phyloP scores from a whole-genome alignment of 1,140 invertebrate genomes.

The Panulirus ornatus region DNA sequence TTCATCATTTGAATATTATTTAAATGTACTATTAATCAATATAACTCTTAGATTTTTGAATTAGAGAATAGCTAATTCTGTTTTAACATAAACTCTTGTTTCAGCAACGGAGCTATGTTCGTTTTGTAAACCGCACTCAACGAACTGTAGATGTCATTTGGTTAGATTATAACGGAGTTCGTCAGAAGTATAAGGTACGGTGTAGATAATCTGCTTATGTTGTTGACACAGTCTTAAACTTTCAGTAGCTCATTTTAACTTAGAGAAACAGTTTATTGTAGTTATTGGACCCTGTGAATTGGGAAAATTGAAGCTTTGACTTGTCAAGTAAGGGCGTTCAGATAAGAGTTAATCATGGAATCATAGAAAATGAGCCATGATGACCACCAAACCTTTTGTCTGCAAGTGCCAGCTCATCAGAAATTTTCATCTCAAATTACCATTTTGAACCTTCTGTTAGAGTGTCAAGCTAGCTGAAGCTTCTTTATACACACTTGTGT shows the following conservation, averaged over 20 bases:
- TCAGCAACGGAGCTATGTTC: conserved; percentile 61
- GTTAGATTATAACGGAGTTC: conserved; percentile 49
- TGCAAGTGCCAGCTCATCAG: background rate
- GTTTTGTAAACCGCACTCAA: conserved; percentile 67
- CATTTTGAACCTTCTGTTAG: background rate
- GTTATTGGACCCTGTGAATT: background rate
- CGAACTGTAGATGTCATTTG: conserved; percentile 64
- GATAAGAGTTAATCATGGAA: background rate
- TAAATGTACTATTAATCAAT: background rate
- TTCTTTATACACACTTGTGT: background rate
- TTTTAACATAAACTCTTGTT: background rate
- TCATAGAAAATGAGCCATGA: background rate
- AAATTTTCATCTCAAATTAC: background rate
- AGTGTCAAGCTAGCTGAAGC: background rate
- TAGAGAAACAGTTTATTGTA: too few species aligned
- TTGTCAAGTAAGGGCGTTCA: background rate
- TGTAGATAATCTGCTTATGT: background rate
- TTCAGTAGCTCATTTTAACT: too few species aligned
- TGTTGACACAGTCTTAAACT: background rate
- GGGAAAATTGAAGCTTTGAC: background rate
- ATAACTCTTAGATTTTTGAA: background rate
- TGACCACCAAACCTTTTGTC: background rate
- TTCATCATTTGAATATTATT: background rate
- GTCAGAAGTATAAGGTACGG: conserved; percentile 56
- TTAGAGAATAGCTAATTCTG: background rate